These are phyloP conservation scores for Anticlea derivata DNA, from an alignment of 2,888 invertebrate genomes.

Conservation along the genomic window DNA sequence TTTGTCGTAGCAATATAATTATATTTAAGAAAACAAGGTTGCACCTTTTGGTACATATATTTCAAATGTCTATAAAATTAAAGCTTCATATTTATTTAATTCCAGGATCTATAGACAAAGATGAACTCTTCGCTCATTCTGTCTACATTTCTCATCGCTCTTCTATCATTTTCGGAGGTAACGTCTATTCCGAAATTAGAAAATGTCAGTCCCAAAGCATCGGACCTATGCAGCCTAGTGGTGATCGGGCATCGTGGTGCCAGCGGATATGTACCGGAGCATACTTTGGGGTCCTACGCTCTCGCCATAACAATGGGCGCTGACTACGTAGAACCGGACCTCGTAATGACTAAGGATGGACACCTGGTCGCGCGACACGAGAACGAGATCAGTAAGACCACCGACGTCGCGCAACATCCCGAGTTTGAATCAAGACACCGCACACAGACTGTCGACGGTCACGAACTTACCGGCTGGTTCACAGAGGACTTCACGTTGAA, in stretches of 20 bases:
- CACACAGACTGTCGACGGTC: constrained; percentile 61
- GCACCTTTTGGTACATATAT: too few relatives aligned
- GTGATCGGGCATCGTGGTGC: constrained; percentile 35
- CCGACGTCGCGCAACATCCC: constrained; percentile 57
- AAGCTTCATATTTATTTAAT: constrained; percentile 6
- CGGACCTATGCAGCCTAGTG: constrained; percentile 36
- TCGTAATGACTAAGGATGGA: constrained; percentile 72
- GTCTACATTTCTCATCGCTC: not conserved
- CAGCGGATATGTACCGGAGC: constrained; percentile 60
- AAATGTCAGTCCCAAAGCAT: constrained; percentile 1
- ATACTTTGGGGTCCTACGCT: constrained; percentile 72
- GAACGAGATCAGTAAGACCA: constrained; percentile 64
- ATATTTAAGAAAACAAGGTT: too few relatives aligned
- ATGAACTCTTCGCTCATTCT: constrained; percentile 10
- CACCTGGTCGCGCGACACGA: constrained; percentile 69
- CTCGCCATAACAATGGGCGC: constrained; percentile 72
- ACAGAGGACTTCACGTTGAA: constrained; percentile 73
- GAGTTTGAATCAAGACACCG: constrained; percentile 61
- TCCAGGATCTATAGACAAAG: constrained; percentile 10
- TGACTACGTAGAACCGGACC: constrained; percentile 74
- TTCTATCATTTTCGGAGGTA: constrained; percentile 10
- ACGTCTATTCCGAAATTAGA: not conserved
- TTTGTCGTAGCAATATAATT: too few relatives aligned
- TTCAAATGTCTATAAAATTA: too few relatives aligned
- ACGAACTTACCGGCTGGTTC: constrained; percentile 64